Evolutionary conservation across 2,113 vertebrate species (phyloP), one percentile per base, ranked within the genome.

Genomic region (Hemichromis elongatus): DNA sequence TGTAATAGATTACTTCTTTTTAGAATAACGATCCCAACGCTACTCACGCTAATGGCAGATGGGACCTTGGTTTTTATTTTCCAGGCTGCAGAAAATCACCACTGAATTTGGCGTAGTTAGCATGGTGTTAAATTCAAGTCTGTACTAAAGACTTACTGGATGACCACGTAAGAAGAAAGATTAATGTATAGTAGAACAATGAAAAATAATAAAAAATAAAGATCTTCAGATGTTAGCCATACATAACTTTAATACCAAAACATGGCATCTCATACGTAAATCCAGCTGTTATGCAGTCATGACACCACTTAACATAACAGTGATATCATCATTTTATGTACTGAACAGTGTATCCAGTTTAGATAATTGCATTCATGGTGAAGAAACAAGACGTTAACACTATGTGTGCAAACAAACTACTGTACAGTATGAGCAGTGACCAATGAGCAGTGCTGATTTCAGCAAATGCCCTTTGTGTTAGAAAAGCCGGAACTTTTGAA

Each of bases 401-500:
- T 33, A 16, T 47, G 30, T 6, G 19, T 45, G 21, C 9, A 70
- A 79, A 80, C 19, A 80, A 59, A 19, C 24, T 10, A 11, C 7
- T 12, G 21, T 40, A 30, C 40, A 28, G 28, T 79, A 28, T 35
- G 8, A 66, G 59, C 19, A 7, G 59, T 37, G 59, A 53, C 14
- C 37, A 50, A 4, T n/a, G 4, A 28, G 37, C n/a, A 35, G 9
- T 13, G 55, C 40, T 30, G 18, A 80, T 66, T 68, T 81, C 5
- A 75, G 24, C 10, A 56, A 13, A 73, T 24, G 8, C 42, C 16
- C 24, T 53, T 52, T 68, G 75, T 37, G 9, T 77, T 16, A 30
- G 6, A 81, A 30, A 96, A 73, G 55, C 28, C 10, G 30, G 12
- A 55, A 28, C 54, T 75, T 75, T 61, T 63, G 21, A 18, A 21